phyloP scores from a whole-genome alignment of 2,888 invertebrate genomes.

The Bruchidius siliquastri region DNA sequence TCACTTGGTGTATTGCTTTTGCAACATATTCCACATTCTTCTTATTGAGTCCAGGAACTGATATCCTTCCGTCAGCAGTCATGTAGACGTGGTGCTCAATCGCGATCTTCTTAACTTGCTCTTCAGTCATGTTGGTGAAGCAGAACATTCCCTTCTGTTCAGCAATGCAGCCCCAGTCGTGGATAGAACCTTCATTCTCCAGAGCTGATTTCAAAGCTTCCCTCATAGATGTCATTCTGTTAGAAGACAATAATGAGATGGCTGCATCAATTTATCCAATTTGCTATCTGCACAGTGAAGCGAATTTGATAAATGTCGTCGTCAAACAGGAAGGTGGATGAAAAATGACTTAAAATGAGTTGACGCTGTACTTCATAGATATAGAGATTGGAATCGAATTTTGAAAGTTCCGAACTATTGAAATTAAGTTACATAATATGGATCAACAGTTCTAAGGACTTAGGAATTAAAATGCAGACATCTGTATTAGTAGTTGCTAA shows the following conservation, averaged over 20 bases:
- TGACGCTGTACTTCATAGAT: too few relatives aligned
- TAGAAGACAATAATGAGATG: background rate
- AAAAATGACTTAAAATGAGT: too few relatives aligned
- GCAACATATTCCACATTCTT: constrained; percentile 62
- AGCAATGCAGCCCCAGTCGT: constrained; percentile 62
- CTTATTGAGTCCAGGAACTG: constrained; percentile 61
- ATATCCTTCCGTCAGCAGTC: constrained; percentile 63
- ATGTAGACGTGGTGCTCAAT: constrained; percentile 62
- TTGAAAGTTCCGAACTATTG: too few relatives aligned
- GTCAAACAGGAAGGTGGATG: too few relatives aligned
- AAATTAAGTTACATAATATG: too few relatives aligned
- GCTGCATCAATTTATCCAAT: too few relatives aligned
- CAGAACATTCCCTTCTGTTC: constrained; percentile 72
- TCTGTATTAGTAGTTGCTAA: too few relatives aligned
- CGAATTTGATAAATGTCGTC: too few relatives aligned
- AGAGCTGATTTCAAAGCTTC: constrained; percentile 52
- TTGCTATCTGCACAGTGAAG: too few relatives aligned
- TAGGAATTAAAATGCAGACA: too few relatives aligned
- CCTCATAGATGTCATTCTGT: constrained; percentile 56
- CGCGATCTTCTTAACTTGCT: constrained; percentile 53
- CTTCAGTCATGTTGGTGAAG: constrained; percentile 59
- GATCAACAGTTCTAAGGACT: too few relatives aligned
- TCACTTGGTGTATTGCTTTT: constrained; percentile 59
- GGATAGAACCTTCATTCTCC: constrained; percentile 54
- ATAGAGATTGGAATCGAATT: too few relatives aligned